These are phyloP conservation scores for Epinephelus malabaricus DNA, from an alignment of 2,797 vertebrate genomes.

Conservation along the genomic window DNA sequence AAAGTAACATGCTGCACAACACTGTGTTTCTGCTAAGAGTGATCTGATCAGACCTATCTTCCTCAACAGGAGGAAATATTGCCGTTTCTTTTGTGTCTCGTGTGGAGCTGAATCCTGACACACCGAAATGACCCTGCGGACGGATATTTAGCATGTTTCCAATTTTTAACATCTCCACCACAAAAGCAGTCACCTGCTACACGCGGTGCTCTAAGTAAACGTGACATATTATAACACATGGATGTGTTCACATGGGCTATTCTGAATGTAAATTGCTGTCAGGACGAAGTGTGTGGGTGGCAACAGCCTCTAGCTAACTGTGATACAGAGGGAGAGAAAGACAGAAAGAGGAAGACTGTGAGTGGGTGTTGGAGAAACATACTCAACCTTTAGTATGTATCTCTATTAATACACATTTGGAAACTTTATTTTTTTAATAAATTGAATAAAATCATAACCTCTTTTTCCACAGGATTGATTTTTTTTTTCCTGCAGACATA, in stretches of 20 bases:
- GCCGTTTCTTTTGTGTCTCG: constrained; percentile 19
- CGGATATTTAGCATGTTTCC: constrained; percentile 21
- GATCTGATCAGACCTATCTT: constrained; percentile 37
- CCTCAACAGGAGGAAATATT: constrained; percentile 35
- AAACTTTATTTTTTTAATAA: constrained; percentile 46
- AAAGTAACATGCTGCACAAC: constrained; percentile 26
- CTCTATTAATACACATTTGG: constrained; percentile 71
- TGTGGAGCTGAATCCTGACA: constrained; percentile 27
- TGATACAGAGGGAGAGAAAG: constrained; percentile 78
- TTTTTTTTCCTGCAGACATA: neutral
- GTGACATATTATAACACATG: constrained; percentile 60
- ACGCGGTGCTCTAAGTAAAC: constrained; percentile 55
- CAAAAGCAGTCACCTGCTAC: constrained; percentile 37
- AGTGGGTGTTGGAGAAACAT: constrained; percentile 81
- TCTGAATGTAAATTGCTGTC: constrained; percentile 85
- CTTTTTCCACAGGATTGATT: constrained; percentile 19
- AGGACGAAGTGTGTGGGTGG: constrained; percentile 83
- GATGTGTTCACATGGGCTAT: constrained; percentile 72
- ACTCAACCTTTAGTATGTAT: constrained; percentile 75
- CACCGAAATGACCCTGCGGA: constrained; percentile 10
- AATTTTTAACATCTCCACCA: constrained; percentile 18
- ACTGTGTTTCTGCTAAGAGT: constrained; percentile 16
- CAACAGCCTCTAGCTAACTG: constrained; percentile 84
- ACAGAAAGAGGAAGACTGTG: constrained; percentile 76
- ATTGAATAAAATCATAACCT: constrained; percentile 21